Conservation (phyloP, 2,797 vertebrate species). For the Enteromius radiatus region DNA sequence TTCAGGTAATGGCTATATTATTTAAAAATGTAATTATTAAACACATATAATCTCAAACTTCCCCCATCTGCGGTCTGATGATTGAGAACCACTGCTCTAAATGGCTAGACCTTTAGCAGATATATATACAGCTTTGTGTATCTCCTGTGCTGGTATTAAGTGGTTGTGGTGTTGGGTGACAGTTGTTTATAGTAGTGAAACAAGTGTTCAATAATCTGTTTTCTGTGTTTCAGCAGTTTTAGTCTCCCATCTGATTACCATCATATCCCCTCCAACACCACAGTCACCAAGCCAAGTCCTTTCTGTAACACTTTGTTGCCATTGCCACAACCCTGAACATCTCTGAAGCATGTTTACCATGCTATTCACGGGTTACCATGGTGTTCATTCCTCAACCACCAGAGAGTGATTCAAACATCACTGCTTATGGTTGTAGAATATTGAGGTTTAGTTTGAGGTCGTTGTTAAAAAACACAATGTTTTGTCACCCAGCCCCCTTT, state of each 20-base stretch:
- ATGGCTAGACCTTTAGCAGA: neutral
- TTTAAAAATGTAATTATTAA: neutral
- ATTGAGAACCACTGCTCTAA: neutral
- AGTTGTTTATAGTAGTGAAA: neutral
- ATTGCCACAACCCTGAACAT: conserved; percentile 15
- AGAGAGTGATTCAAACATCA: conserved; percentile 14
- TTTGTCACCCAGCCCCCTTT: neutral
- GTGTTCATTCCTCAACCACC: neutral
- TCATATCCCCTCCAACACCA: neutral
- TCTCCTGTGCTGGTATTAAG: conserved; percentile 1
- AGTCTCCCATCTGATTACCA: conserved; percentile 1
- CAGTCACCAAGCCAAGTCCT: neutral
- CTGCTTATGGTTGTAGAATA: neutral
- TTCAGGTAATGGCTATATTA: neutral
- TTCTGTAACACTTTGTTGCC: conserved; percentile 11
- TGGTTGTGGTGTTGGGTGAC: neutral
- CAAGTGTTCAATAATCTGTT: neutral
- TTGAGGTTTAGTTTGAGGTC: neutral
- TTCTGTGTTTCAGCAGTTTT: conserved; percentile 27
- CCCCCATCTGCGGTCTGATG: too few species aligned
- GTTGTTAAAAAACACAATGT: conserved; percentile 18
- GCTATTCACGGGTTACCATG: conserved; percentile 26
- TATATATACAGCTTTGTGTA: neutral
- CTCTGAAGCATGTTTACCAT: conserved; percentile 21
- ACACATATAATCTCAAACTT: neutral